Percentiles rank a stretch among this genome's conserved stretches.
These are phyloP conservation scores for Tetramorium alpestre DNA, from an alignment of 1,140 invertebrate species.

Conservation along the genomic window DNA sequence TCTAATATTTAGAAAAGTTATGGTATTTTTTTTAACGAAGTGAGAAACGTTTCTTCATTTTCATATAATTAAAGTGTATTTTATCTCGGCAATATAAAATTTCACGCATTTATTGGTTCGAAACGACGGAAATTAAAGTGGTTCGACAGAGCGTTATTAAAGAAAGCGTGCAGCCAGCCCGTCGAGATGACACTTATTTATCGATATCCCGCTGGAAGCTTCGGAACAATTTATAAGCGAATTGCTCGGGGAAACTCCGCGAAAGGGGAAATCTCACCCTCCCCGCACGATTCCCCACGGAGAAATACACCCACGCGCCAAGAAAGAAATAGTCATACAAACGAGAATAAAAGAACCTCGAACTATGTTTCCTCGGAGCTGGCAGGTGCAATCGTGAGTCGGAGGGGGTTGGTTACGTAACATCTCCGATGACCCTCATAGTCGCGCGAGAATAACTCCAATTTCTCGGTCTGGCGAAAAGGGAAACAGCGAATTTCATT, in stretches of 20 bases:
- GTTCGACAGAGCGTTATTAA: conserved; percentile 25
- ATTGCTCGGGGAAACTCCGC: conserved; percentile 13
- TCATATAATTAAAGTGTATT: neutral
- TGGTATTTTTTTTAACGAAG: neutral
- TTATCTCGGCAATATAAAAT: neutral
- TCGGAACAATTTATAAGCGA: conserved; percentile 17
- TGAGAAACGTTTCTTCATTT: neutral
- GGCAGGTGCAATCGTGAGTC: neutral
- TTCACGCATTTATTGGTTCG: neutral
- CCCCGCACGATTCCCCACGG: neutral
- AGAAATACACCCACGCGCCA: neutral
- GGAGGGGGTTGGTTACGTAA: conserved; percentile 4
- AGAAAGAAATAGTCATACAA: neutral
- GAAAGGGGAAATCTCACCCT: neutral
- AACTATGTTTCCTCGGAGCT: neutral
- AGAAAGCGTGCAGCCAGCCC: neutral
- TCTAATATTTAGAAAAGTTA: neutral
- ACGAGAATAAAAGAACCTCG: neutral
- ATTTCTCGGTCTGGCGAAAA: neutral
- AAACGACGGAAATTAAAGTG: conserved; percentile 18
- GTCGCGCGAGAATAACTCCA: conserved; percentile 29
- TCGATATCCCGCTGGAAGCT: conserved; percentile 31
- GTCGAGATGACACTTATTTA: conserved; percentile 12
- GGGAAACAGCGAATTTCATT: neutral
- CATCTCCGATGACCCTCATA: neutral